These are phyloP conservation scores for Zeugodacus cucurbitae DNA, from an alignment of 1,140 invertebrate species.

Conservation along the genomic window DNA sequence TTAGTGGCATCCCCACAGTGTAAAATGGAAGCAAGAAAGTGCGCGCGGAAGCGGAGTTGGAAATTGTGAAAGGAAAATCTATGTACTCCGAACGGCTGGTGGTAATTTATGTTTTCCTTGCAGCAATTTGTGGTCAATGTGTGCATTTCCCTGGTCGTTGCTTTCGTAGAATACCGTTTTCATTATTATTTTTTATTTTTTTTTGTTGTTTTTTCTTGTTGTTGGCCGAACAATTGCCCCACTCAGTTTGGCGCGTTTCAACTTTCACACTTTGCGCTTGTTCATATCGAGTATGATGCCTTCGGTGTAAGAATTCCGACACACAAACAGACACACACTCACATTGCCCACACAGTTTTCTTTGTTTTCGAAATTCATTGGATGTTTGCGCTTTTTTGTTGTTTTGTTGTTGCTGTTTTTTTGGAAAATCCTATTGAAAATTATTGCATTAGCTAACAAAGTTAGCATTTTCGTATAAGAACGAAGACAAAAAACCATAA, in stretches of 20 bases:
- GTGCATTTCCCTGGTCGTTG: not conserved
- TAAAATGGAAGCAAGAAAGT: not conserved
- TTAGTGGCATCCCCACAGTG: not conserved
- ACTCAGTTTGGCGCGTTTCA: not conserved
- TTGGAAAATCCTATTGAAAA: not conserved
- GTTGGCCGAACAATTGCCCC: not conserved
- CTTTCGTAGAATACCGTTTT: not conserved
- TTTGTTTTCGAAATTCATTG: conserved; percentile 20
- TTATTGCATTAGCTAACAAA: conserved; percentile 16
- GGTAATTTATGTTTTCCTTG: conserved; percentile 17
- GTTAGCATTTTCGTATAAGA: not conserved
- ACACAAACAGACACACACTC: not conserved
- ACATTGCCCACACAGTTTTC: not conserved
- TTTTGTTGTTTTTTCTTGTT: too few relatives aligned
- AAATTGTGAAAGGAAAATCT: not conserved
- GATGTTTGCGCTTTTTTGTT: not conserved
- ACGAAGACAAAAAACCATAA: not conserved
- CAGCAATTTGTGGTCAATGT: conserved; percentile 18
- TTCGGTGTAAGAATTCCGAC: too few relatives aligned
- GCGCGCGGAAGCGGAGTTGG: not conserved
- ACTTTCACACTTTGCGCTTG: not conserved
- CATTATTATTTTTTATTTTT: not conserved
- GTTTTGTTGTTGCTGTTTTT: not conserved
- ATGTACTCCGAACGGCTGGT: not conserved
- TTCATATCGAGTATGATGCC: too few relatives aligned